Evolutionary conservation across 2,888 invertebrate genomes (phyloP), one percentile per base, ranked within the genome.

Genomic region (Drosophila neutralis): DNA sequence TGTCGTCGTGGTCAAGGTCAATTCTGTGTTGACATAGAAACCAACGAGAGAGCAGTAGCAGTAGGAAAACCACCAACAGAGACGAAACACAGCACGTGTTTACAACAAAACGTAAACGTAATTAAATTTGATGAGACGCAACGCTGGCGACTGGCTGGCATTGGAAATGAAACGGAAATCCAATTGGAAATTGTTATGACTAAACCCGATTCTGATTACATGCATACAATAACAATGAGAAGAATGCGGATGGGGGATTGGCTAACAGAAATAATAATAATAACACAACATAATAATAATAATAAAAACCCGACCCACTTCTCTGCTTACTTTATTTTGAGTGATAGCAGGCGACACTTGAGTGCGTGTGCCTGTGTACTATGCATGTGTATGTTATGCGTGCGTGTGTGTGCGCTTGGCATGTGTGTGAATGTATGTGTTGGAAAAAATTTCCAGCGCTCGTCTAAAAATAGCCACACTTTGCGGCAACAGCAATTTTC

Each of bases 1-100:
- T 59, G 63, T 66, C 62, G 64, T 42, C 40, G 64, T 56, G 42
- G 58, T 49, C 85, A 86, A 86, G 85, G 85, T 87, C 87, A 86
- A 75, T 82, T 78, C 63, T 74, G 70, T 82, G 89, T 87, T 87
- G 89, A 87, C 85, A 86, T 86, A 84, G 89, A 89, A 86, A 89
- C 89, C 78, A 76, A 69, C 59, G 75, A 54, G 57, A 45, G 45
- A 45, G 45, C 15, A 21, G 45, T 21, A 73, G 42, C 45, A 75
- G 52, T 18, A 35, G 24, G 35, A 15, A 54, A 18, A 54, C 36
- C 36, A 54, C 18, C 74, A 87, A 83, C 70, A 85, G 64, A 69
- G 51, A 15, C 15, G 45, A 45, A 45, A 45, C 21, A 77, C 42
- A 73, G 67, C 62, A 72, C 72, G 69, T 73, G 76, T 62, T 67